phyloP scores from a whole-genome alignment of 1,140 invertebrate species.

The Carcinoscorpius rotundicauda region DNA sequence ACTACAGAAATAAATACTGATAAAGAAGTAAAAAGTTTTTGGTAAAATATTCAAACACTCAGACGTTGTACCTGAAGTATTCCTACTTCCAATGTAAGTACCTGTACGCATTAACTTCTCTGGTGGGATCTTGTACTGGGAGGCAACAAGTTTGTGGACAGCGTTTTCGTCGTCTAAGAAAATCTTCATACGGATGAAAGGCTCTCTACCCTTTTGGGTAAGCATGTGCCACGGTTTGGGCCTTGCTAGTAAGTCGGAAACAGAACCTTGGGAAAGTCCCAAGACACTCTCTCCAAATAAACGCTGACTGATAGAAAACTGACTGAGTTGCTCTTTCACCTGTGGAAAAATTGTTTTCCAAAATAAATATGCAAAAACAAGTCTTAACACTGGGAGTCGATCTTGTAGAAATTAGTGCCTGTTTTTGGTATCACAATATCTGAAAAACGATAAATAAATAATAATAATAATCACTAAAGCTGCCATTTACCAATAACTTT shows the following conservation, averaged over 20 bases:
- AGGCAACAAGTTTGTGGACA: conserved; percentile 89
- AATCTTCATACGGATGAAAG: conserved; percentile 97
- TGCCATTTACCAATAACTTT: no score
- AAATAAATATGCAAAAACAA: neutral
- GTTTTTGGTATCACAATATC: neutral
- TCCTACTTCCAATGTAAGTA: neutral
- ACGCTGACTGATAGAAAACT: conserved; percentile 96
- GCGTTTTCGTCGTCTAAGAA: conserved; percentile 94
- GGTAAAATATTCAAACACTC: no score
- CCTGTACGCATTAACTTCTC: conserved; percentile 91
- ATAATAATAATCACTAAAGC: no score
- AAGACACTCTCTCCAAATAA: conserved; percentile 95
- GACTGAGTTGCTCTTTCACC: conserved; percentile 93
- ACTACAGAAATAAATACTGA: no score
- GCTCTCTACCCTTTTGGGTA: conserved; percentile 91
- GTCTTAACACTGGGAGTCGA: no score
- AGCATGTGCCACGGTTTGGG: conserved; percentile 97
- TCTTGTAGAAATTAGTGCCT: no score
- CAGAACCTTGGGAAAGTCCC: conserved; percentile 89
- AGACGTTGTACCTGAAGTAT: no score
- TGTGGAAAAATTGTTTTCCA: conserved; percentile 27
- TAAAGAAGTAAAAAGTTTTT: no score
- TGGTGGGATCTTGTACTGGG: conserved; percentile 93
- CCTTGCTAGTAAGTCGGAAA: conserved; percentile 82
- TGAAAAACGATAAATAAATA: no score